Conservation (phyloP, 1,140 invertebrate genomes). For the Drosophila simulans region DNA sequence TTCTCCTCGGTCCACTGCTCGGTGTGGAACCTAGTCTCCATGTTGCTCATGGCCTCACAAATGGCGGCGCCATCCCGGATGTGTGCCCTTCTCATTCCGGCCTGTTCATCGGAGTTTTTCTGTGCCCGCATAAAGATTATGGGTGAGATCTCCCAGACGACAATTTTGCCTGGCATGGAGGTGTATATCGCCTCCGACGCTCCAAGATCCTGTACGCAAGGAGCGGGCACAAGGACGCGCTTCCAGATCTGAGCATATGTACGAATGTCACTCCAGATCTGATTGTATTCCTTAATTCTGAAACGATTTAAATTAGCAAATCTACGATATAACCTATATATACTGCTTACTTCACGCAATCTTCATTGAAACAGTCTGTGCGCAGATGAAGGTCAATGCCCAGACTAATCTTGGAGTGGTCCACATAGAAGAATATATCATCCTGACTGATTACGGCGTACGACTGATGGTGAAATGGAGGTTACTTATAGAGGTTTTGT, state of each 20-base stretch:
- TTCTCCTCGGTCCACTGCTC: slow-evolving; percentile 89
- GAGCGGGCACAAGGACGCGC: slow-evolving; percentile 89
- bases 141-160: slow-evolving; percentile 88
- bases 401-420: slow-evolving; percentile 86
- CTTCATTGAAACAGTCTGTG: slow-evolving; percentile 87
- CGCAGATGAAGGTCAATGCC: slow-evolving; percentile 85
- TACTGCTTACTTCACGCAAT: slow-evolving; percentile 88
- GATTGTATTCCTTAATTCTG: slow-evolving; percentile 89
- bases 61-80: slow-evolving; percentile 94
- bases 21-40: slow-evolving; percentile 88
- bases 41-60: slow-evolving; percentile 94
- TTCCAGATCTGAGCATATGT: slow-evolving; percentile 88
- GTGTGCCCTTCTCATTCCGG: slow-evolving; percentile 95
- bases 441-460: slow-evolving; percentile 90
- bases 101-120: slow-evolving; percentile 93
- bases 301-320: background rate
- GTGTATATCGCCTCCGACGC: slow-evolving; percentile 91
- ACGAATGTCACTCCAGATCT: slow-evolving; percentile 89
- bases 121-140: slow-evolving; percentile 93
- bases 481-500: too few relatives aligned
- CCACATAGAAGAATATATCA: slow-evolving; percentile 88
- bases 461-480: slow-evolving; percentile 77
- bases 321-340: too few relatives aligned
- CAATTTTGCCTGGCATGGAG: slow-evolving; percentile 87
- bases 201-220: slow-evolving; percentile 89